Percentiles rank a stretch among this genome's conserved stretches.
Conservation (phyloP, 1,140 invertebrate species). For the Drosophila kikkawai region DNA sequence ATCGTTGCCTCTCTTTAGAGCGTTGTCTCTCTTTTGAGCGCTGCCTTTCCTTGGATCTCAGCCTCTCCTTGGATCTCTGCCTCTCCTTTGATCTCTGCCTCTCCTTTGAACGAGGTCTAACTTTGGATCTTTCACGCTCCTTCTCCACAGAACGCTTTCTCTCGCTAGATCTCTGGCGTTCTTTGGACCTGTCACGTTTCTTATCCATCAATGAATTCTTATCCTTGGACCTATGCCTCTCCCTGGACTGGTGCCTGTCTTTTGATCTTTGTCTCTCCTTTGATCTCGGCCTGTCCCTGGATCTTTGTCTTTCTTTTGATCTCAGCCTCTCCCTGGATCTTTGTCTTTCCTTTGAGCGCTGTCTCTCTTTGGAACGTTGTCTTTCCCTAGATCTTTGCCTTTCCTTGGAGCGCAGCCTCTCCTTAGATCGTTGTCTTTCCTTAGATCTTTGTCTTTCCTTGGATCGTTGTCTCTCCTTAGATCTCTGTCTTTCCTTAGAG, state of each 20-base stretch:
- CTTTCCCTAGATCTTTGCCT: neutral
- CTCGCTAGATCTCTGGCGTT: constrained; percentile 22
- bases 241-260: constrained; percentile 19
- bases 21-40: constrained; percentile 23
- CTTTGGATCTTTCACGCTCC: constrained; percentile 42
- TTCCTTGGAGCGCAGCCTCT: constrained; percentile 2
- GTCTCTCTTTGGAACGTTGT: neutral
- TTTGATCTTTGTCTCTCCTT: constrained; percentile 29
- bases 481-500: constrained; percentile 34
- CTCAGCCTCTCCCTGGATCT: constrained; percentile 39
- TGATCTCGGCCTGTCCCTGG: constrained; percentile 41
- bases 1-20: constrained; percentile 3
- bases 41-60: constrained; percentile 8
- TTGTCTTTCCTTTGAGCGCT: neutral
- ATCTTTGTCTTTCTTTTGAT: constrained; percentile 34
- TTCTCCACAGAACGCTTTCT: constrained; percentile 34
- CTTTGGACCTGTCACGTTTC: constrained; percentile 26
- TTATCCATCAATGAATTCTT: constrained; percentile 25
- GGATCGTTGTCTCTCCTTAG: constrained; percentile 37
- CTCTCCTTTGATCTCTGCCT: constrained; percentile 33
- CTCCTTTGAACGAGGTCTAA: constrained; percentile 37
- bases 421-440: constrained; percentile 19
- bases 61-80: constrained; percentile 17
- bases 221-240: constrained; percentile 25
- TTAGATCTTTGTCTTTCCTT: constrained; percentile 17